A percentile compares a stretch with the other conserved stretches of the same genome.
Evolutionary conservation across 2,888 invertebrate genomes (phyloP).

Genomic region (Baronia brevicornis): DNA sequence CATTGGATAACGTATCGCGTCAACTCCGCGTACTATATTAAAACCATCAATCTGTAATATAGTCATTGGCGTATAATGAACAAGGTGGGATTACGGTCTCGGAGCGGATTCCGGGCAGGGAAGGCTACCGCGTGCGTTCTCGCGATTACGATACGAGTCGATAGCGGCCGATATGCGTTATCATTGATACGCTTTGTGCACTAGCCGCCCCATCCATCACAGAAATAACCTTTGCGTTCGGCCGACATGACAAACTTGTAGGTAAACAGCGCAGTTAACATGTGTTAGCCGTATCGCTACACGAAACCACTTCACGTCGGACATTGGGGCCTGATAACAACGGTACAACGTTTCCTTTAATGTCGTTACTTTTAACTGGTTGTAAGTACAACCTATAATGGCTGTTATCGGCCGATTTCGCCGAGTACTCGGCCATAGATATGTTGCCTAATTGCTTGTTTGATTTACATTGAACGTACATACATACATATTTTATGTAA

Average conservation of each 20-base stretch:
- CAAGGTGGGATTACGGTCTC: conserved; percentile 53
- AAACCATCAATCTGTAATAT: conserved; percentile 48
- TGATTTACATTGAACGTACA: too few species aligned
- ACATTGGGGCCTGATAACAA: conserved; percentile 51
- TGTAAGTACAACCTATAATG: conserved; percentile 32
- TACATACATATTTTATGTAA: too few species aligned
- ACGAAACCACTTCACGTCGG: conserved; percentile 56
- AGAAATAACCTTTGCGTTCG: conserved; percentile 54
- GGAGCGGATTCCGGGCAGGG: conserved; percentile 27
- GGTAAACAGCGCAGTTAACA: conserved; percentile 63
- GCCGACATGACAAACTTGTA: conserved; percentile 49
- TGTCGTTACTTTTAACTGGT: conserved; percentile 39
- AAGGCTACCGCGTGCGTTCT: conserved; percentile 31
- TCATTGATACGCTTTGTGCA: conserved; percentile 65
- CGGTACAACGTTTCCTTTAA: conserved; percentile 51
- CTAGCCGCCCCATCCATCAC: conserved; percentile 71
- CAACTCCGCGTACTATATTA: conserved; percentile 33
- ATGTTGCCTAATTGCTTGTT: too few species aligned
- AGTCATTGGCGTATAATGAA: conserved; percentile 61
- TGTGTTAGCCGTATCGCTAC: conserved; percentile 61
- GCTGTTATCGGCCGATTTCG: conserved; percentile 27
- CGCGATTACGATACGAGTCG: conserved; percentile 39
- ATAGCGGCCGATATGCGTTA: conserved; percentile 52
- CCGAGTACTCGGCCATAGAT: conserved; percentile 11
- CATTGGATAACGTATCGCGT: conserved; percentile 11